Base-by-base conservation (phyloP, 2,797 vertebrate genomes). In the Oreonectes daqikongensis region DNA sequence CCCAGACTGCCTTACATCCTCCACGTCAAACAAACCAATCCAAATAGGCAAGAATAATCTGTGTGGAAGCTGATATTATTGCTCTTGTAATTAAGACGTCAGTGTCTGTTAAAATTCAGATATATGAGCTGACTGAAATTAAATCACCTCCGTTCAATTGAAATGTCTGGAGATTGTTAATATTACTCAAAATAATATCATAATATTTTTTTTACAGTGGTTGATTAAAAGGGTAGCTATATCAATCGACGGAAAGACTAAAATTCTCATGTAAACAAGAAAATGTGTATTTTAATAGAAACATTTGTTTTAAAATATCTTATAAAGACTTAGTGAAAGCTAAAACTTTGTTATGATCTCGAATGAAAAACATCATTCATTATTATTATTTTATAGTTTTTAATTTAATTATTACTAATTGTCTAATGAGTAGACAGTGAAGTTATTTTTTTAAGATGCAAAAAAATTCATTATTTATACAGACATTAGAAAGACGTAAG, bases 1-100 rank as follows among this genome's bases (percentile, higher is more conserved):
- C 74, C 59, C 66, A 59, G 20, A 75, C 44, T 63, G 11, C 22
- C 11, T 53, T n/a, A 77, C 57, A 52, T 69, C 44, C 57, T 69
- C 42, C 12, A 20, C 44, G 40, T 60, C 55, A 42, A 42, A 69
- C 57, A 61, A 38, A 52, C 30, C 42, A 38, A 46, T 63, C 32
- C 55, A 69, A 44, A 69, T 11, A 69, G 65, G 42, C 57, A 42
- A 52, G 22, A 63, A 69, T 50, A 69, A 63, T 69, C 66, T 4
- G 15, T 32, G 4, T 40, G 67, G 17, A 77, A 69, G 24, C 11
- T 53, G 57, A 52, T 61, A 63, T 52, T 64, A 69, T 61, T 77
- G 22, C 42, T 69, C 42, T 61, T 52, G 44, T 35, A 60, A 60
- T 48, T 50, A 61, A 69, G 52, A 59, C 5, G 73, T 59, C 64